phyloP scores from a whole-genome alignment of 1,140 invertebrate species.

The Lepidurus packardi region DNA sequence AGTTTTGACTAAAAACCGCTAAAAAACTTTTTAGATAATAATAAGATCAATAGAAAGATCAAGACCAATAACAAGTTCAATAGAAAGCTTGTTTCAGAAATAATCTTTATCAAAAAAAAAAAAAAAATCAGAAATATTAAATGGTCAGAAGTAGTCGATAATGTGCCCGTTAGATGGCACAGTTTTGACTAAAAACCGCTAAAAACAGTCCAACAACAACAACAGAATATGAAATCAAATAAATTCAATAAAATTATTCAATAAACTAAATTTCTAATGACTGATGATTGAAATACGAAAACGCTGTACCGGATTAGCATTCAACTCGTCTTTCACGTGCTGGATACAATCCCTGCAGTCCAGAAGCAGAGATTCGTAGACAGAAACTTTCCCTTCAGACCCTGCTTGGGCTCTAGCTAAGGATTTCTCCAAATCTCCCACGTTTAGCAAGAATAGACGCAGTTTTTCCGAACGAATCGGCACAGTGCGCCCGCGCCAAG shows the following conservation, averaged over 20 bases:
- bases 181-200: no score
- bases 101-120: no score
- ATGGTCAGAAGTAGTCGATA: no score
- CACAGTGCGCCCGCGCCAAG: slow-evolving; percentile 74
- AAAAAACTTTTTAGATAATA: no score
- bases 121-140: no score
- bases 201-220: no score
- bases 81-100: no score
- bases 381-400: slow-evolving; percentile 62
- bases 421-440: slow-evolving; percentile 69
- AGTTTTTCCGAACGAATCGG: slow-evolving; percentile 80
- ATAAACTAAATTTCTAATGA: neutral
- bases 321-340: slow-evolving; percentile 72
- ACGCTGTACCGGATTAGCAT: slow-evolving; percentile 59
- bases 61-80: no score
- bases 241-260: neutral
- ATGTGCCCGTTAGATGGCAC: no score
- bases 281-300: neutral
- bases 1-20: no score
- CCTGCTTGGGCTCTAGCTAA: slow-evolving; percentile 58
- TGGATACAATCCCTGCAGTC: slow-evolving; percentile 92
- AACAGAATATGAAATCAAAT: no score
- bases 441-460: slow-evolving; percentile 68
- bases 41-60: no score
- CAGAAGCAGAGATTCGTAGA: slow-evolving; percentile 86